Conservation (phyloP, 2,888 invertebrate genomes). For the Polydrusus tereticollis region DNA sequence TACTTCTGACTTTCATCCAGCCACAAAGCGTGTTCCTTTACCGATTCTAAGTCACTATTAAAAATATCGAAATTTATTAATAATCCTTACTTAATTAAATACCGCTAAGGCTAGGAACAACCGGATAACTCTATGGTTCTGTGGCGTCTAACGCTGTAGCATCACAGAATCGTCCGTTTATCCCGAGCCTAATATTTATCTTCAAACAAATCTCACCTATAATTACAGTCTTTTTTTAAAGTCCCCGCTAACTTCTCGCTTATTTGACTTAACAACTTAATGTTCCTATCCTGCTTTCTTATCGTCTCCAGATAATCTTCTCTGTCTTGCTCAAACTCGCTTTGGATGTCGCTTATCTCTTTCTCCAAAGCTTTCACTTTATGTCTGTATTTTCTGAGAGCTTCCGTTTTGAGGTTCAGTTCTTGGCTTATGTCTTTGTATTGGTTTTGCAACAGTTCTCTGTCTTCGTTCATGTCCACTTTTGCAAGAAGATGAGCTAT, state of each 20-base stretch:
- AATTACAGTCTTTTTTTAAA: constrained; percentile 80
- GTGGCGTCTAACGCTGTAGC: too few relatives aligned
- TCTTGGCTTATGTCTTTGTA: constrained; percentile 86
- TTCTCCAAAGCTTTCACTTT: constrained; percentile 77
- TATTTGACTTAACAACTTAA: constrained; percentile 77
- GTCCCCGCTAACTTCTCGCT: constrained; percentile 77
- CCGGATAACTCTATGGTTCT: not conserved
- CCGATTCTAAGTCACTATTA: constrained; percentile 75
- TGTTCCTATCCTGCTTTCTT: constrained; percentile 77
- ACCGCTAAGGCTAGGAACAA: not conserved
- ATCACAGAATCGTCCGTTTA: too few relatives aligned
- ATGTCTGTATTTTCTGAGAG: constrained; percentile 75
- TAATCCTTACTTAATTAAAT: too few relatives aligned
- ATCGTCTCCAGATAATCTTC: constrained; percentile 88
- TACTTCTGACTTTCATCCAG: constrained; percentile 81
- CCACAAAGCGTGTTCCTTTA: constrained; percentile 79
- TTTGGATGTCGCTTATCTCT: constrained; percentile 82
- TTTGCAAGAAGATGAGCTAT: constrained; percentile 72
- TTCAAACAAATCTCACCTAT: constrained; percentile 68
- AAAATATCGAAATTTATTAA: not conserved
- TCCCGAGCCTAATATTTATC: not conserved
- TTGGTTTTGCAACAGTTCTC: constrained; percentile 78
- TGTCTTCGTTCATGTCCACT: constrained; percentile 77
- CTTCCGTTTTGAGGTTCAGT: constrained; percentile 78
- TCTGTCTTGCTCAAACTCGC: constrained; percentile 85